Percentiles rank a stretch among this genome's conserved stretches.
Conservation (phyloP, 2,797 vertebrate species). For the Alectoris magna region DNA sequence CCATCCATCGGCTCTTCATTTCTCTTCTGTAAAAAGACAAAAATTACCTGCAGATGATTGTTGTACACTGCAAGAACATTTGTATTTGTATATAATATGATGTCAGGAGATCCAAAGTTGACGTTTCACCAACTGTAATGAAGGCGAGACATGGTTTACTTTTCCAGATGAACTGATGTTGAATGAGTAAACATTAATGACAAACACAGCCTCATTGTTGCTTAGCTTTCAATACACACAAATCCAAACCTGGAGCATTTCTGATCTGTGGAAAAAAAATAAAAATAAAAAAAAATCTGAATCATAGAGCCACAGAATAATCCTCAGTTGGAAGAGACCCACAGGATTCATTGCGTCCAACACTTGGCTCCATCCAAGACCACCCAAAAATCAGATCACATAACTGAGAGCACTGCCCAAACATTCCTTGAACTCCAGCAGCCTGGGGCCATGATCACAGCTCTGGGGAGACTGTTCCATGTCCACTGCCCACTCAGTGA, state of each 20-base stretch:
- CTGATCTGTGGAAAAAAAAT: neutral
- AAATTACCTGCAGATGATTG: neutral
- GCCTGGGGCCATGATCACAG: too few species aligned
- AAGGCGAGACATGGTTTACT: neutral
- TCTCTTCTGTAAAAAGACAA: neutral
- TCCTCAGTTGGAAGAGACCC: too few species aligned
- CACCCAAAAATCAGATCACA: too few species aligned
- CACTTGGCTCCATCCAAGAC: too few species aligned
- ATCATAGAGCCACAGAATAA: too few species aligned
- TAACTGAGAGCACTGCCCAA: too few species aligned
- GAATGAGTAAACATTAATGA: neutral
- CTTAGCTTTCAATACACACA: neutral
- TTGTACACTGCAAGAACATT: neutral
- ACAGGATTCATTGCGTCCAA: too few species aligned
- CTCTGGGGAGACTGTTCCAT: too few species aligned
- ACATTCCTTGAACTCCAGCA: too few species aligned
- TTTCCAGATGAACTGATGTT: neutral
- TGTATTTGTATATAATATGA: rapidly evolving
- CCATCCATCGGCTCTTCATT: neutral
- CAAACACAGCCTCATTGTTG: neutral
- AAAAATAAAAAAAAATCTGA: neutral
- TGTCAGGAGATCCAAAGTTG: neutral
- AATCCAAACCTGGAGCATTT: neutral
- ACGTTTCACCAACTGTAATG: neutral
- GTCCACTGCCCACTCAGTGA: too few species aligned